These are phyloP conservation scores for Malaclemys terrapin DNA, from an alignment of 2,113 vertebrate species.

Conservation along the genomic window DNA sequence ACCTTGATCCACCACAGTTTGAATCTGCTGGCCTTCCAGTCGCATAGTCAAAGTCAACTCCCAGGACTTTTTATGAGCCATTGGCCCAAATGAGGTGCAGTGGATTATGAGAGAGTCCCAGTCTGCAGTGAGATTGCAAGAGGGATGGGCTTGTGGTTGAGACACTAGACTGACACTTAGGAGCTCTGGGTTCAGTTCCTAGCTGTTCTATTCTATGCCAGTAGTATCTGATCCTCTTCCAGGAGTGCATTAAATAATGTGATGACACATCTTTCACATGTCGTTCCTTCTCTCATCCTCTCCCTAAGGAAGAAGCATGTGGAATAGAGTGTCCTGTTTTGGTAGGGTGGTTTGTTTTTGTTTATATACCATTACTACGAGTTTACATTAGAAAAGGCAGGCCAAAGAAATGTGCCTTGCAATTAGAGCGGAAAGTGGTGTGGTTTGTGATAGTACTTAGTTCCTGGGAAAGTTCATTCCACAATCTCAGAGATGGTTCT, in stretches of 20 bases:
- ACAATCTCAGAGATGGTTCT: background rate
- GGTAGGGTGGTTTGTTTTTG: background rate
- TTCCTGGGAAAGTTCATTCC: background rate
- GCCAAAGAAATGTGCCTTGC: no score
- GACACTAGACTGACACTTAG: background rate
- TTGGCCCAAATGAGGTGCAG: background rate
- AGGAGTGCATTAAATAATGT: background rate
- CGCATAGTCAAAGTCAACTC: background rate
- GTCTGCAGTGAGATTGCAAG: background rate
- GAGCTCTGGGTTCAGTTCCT: background rate
- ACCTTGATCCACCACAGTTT: background rate
- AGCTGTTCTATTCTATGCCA: background rate
- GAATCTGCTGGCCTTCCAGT: background rate
- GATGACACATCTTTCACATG: background rate
- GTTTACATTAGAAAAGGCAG: background rate
- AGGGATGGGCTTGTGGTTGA: background rate
- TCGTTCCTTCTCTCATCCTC: background rate
- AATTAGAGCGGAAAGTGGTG: background rate
- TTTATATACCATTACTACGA: background rate
- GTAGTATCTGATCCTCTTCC: background rate
- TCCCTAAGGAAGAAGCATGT: background rate
- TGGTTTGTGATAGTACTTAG: background rate
- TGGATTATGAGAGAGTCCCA: fast-evolving
- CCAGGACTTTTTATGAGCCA: background rate
- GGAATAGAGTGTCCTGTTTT: background rate